A percentile compares a stretch with the other conserved stretches of the same genome.
Evolutionary conservation across 1,140 invertebrate genomes (phyloP).

Genomic region (Maconellicoccus hirsutus): DNA sequence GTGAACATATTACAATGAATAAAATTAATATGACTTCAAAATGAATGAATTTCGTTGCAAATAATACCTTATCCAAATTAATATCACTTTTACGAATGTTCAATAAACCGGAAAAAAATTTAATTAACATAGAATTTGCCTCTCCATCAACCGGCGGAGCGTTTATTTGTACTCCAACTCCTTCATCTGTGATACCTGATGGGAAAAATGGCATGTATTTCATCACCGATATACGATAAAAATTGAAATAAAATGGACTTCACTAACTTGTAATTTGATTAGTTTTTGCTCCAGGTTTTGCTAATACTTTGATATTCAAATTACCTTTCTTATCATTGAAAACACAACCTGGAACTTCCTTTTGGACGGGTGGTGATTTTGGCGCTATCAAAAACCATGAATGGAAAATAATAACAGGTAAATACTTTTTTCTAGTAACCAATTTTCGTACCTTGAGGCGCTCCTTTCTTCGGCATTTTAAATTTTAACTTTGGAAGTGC

Average conservation of each 20-base stretch:
- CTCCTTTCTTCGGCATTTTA: too few species aligned
- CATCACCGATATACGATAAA: too few species aligned
- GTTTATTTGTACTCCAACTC: conserved; percentile 54
- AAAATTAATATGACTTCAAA: background rate
- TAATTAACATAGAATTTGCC: conserved; percentile 61
- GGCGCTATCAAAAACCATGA: background rate
- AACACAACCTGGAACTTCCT: background rate
- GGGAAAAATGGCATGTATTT: conserved; percentile 15
- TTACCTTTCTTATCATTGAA: conserved; percentile 44
- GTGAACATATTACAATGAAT: background rate
- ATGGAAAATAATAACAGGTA: background rate
- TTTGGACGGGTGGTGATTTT: too few species aligned
- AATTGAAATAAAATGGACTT: background rate
- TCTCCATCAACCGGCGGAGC: conserved; percentile 67
- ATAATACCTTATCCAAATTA: conserved; percentile 46
- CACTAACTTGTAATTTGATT: conserved; percentile 51
- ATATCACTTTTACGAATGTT: conserved; percentile 56
- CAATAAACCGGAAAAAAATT: conserved; percentile 53
- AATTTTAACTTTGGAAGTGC: too few species aligned
- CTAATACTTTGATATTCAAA: conserved; percentile 51
- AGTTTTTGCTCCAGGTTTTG: conserved; percentile 64
- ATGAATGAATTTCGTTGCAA: background rate
- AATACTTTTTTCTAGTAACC: background rate
- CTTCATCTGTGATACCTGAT: conserved; percentile 38
- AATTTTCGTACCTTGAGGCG: too few species aligned